Percentiles rank a stretch among this genome's conserved stretches.
These are phyloP conservation scores for Aphelenchoides avenae DNA, from an alignment of 1,140 invertebrate genomes.

Conservation along the genomic window DNA sequence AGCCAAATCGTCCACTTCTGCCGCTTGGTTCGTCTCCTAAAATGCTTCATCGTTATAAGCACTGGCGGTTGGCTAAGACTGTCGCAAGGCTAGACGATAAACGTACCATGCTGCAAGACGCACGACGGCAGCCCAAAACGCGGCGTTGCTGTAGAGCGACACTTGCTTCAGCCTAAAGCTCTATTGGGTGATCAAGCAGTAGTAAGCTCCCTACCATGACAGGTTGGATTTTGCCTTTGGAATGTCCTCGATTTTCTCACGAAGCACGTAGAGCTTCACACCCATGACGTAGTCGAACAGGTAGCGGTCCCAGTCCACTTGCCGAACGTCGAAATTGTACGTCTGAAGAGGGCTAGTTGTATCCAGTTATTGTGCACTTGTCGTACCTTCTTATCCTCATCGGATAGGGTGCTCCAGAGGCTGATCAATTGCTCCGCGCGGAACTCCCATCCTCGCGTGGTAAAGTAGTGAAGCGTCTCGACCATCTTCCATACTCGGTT, in stretches of 20 bases:
- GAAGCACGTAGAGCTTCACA: slow-evolving; percentile 52
- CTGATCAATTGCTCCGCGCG: slow-evolving; percentile 41
- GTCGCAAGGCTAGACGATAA: slow-evolving; percentile 8
- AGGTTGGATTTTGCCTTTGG: slow-evolving; percentile 36
- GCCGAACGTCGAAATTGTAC: slow-evolving; percentile 56
- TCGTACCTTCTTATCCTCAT: slow-evolving; percentile 49
- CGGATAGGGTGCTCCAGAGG: slow-evolving; percentile 42
- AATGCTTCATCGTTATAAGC: slow-evolving; percentile 20
- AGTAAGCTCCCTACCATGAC: slow-evolving; percentile 12
- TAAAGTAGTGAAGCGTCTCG: slow-evolving; percentile 57
- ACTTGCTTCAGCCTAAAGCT: slow-evolving; percentile 42
- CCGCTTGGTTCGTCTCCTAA: slow-evolving; percentile 35
- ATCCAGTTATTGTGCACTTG: background rate
- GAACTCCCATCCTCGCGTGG: slow-evolving; percentile 54
- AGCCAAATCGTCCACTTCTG: slow-evolving; percentile 51
- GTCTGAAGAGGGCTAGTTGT: slow-evolving; percentile 27
- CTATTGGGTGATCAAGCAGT: background rate
- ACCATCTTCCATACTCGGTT: slow-evolving; percentile 56
- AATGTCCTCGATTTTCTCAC: slow-evolving; percentile 50
- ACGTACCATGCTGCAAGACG: slow-evolving; percentile 39
- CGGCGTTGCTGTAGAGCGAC: slow-evolving; percentile 27
- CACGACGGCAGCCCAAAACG: slow-evolving; percentile 36
- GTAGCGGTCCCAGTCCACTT: slow-evolving; percentile 55
- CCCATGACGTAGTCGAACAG: slow-evolving; percentile 59
- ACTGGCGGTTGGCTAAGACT: slow-evolving; percentile 5